phyloP scores from a whole-genome alignment of 1,140 invertebrate species.

The Saccostrea cuccullata region DNA sequence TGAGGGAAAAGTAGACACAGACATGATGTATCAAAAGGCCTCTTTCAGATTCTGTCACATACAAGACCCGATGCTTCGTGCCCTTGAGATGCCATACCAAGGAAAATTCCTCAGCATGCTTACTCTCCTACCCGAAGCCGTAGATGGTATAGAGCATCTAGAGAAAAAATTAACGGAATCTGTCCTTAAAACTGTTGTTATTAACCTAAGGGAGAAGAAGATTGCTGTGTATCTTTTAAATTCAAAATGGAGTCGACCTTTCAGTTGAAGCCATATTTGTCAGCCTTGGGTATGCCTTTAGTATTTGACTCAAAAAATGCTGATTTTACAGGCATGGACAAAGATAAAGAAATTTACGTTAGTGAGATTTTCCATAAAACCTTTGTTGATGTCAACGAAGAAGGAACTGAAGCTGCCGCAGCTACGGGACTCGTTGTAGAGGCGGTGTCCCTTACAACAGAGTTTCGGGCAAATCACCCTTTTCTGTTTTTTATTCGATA shows the following conservation, averaged over 20 bases:
- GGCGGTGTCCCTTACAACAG: background rate
- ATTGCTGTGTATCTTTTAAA: slow-evolving; percentile 70
- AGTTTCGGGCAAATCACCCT: slow-evolving; percentile 86
- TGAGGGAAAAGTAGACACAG: slow-evolving; percentile 45
- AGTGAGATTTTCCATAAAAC: slow-evolving; percentile 80
- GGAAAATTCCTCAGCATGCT: slow-evolving; percentile 83
- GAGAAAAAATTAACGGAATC: slow-evolving; percentile 43
- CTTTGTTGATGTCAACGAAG: slow-evolving; percentile 80
- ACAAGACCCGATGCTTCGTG: slow-evolving; percentile 81
- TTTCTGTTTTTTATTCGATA: slow-evolving; percentile 87
- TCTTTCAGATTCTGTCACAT: slow-evolving; percentile 42
- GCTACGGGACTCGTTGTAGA: slow-evolving; percentile 50
- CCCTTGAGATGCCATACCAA: slow-evolving; percentile 87
- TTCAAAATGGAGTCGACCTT: slow-evolving; percentile 70
- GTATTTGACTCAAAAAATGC: slow-evolving; percentile 58
- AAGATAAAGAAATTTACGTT: slow-evolving; percentile 61
- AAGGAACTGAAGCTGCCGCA: slow-evolving; percentile 70
- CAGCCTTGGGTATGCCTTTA: slow-evolving; percentile 62
- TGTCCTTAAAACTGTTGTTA: background rate
- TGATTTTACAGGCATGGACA: slow-evolving; percentile 69
- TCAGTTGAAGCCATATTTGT: slow-evolving; percentile 75
- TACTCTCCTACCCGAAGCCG: slow-evolving; percentile 84
- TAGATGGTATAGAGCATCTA: slow-evolving; percentile 68
- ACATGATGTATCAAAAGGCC: slow-evolving; percentile 59
- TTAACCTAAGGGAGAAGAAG: slow-evolving; percentile 5